Base-by-base conservation (phyloP, 2,888 invertebrate species). In the Oscheius sp. region DNA sequence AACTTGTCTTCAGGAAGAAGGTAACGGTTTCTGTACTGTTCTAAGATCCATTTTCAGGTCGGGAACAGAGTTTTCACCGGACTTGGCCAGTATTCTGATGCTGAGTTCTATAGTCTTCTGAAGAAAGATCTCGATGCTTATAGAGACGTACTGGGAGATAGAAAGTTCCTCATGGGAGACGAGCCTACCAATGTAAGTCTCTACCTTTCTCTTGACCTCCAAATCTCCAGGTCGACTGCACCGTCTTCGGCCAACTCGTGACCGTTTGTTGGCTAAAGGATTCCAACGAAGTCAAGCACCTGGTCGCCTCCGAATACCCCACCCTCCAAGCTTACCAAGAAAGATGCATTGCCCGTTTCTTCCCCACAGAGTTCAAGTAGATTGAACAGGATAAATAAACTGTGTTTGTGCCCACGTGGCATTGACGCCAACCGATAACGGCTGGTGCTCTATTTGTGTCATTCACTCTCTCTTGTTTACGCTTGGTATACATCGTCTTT, bases 141-240 rank as follows among this genome's bases (percentile, higher is more conserved):
- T 68, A 95, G 95, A 76, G 94, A 95, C 87, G 93, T 94, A 91
- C 92, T 97, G 78, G 94, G 94, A 71, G 95, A 95, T 90, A 95
- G 95, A 91, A 94, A 94, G 50, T 97, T 94, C 93, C 94, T 96
- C 92, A 95, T 96, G 89, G 96, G 97, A 70, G 95, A 96, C 89
- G 94, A 95, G 89, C 95, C 96, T 50, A 60, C 59, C 4, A 21
- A 58, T 0, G 71, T 50, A 9, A 37, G 59, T 11, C n/a, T 13
- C 13, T 11, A 11, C 50, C 13, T 50, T 13, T 13, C 10, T 32
- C 32, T 32, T 9, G 9, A 33, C 11, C n/a, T 9, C 9, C 5
- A 9, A 13, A 29, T 7, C 2, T 60, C 58, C 72, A 71, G 72
- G 62, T 53, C 33, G 72, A 71, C 33, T 71, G 72, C 51, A 33